Percentiles rank a stretch among this genome's conserved stretches.
phyloP scores from a whole-genome alignment of 2,888 invertebrate genomes.

The Capitulum mitella region DNA sequence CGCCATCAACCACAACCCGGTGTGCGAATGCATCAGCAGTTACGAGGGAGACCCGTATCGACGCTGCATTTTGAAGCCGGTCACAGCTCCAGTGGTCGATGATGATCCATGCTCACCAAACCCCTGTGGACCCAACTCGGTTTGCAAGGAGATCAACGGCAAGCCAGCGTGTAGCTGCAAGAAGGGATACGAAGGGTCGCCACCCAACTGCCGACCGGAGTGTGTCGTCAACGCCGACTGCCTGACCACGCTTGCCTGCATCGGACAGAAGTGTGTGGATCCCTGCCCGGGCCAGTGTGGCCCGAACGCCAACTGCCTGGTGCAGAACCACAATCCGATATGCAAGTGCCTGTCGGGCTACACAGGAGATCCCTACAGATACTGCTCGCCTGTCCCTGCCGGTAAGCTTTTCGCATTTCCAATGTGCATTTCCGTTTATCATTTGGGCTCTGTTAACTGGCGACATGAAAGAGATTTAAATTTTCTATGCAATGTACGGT shows the following conservation, averaged over 20 bases:
- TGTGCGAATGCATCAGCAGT: constrained; percentile 65
- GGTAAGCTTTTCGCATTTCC: too few species aligned
- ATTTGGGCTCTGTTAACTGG: too few species aligned
- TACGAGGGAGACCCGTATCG: constrained; percentile 64
- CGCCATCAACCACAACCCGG: constrained; percentile 69
- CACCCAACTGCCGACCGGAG: constrained; percentile 56
- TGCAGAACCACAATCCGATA: constrained; percentile 42
- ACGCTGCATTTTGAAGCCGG: constrained; percentile 48
- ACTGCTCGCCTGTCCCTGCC: constrained; percentile 48
- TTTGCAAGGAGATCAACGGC: constrained; percentile 61
- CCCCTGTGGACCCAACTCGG: constrained; percentile 62
- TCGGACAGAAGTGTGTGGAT: constrained; percentile 30
- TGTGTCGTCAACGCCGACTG: constrained; percentile 71
- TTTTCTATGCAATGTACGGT: too few species aligned
- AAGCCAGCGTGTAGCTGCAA: constrained; percentile 26
- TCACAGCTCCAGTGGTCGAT: neutral
- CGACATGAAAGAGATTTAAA: too few species aligned
- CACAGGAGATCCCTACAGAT: constrained; percentile 76
- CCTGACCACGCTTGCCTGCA: constrained; percentile 60
- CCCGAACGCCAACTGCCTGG: constrained; percentile 39
- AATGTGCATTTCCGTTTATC: too few species aligned
- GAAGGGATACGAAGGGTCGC: constrained; percentile 51
- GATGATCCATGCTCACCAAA: constrained; percentile 24
- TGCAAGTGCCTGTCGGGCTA: constrained; percentile 68
- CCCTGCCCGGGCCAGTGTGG: constrained; percentile 61